These are phyloP conservation scores for Odontomachus brunneus DNA, from an alignment of 1,140 invertebrate species.

Conservation along the genomic window DNA sequence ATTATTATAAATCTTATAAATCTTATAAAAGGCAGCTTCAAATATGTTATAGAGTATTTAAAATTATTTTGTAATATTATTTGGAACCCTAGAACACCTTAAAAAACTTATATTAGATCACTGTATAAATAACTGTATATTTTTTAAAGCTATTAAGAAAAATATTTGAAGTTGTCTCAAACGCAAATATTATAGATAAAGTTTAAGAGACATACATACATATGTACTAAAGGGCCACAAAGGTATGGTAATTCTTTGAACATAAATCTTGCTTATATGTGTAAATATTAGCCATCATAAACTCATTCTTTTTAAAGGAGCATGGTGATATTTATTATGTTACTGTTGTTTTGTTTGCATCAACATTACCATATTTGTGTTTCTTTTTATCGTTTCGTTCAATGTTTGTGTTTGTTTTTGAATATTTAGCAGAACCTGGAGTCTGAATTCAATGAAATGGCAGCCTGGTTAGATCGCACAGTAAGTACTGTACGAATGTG, in stretches of 20 bases:
- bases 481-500: conserved; percentile 82
- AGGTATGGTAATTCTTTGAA: neutral
- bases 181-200: neutral
- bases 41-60: neutral
- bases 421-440: conserved; percentile 89
- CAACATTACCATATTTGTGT: conserved; percentile 29
- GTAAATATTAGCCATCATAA: neutral
- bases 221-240: neutral
- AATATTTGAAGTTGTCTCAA: conserved; percentile 38
- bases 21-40: neutral
- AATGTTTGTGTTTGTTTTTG: conserved; percentile 78
- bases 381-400: conserved; percentile 65
- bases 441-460: conserved; percentile 97
- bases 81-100: neutral
- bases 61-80: neutral
- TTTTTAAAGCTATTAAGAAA: conserved; percentile 33
- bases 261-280: neutral
- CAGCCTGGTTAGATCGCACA: conserved; percentile 93
- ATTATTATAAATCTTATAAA: conserved; percentile 10
- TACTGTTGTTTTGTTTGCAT: conserved; percentile 57
- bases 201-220: neutral
- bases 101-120: neutral
- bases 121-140: conserved; percentile 11
- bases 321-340: conserved; percentile 45
- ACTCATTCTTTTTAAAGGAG: conserved; percentile 50